These are phyloP conservation scores for Hemibagrus wyckioides DNA, from an alignment of 2,113 vertebrate species.

Conservation along the genomic window DNA sequence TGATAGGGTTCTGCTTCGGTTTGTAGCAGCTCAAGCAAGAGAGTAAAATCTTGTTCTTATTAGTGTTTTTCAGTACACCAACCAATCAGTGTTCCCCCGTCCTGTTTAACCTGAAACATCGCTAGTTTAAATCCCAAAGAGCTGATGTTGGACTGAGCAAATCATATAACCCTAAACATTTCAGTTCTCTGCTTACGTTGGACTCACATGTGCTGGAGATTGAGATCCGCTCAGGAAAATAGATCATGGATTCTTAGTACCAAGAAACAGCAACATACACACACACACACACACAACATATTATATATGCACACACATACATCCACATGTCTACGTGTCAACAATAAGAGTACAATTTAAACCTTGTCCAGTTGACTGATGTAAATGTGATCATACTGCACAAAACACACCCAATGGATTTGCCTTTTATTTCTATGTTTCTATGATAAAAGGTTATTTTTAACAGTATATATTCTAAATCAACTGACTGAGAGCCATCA, in stretches of 20 bases:
- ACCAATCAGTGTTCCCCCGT: not conserved
- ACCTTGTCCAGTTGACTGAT: not conserved
- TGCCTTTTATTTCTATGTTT: not conserved
- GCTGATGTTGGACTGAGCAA: not conserved
- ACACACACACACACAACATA: not conserved
- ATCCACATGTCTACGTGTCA: not conserved
- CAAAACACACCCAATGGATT: not conserved
- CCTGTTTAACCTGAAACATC: not conserved
- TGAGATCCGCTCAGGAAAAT: not conserved
- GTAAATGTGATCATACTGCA: not conserved
- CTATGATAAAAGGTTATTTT: not conserved
- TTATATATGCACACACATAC: not conserved
- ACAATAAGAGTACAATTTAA: not conserved
- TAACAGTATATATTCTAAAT: not conserved
- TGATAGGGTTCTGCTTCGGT: not conserved
- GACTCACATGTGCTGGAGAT: not conserved
- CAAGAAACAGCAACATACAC: not conserved
- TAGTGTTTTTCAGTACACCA: not conserved
- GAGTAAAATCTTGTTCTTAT: not conserved
- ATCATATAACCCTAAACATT: not conserved
- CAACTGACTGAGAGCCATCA: not conserved
- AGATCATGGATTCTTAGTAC: not conserved
- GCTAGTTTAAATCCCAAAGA: not conserved
- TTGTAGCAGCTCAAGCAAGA: not conserved
- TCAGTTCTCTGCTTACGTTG: not conserved